phyloP scores from a whole-genome alignment of 2,797 vertebrate genomes.

The Aeoliscus strigatus region DNA sequence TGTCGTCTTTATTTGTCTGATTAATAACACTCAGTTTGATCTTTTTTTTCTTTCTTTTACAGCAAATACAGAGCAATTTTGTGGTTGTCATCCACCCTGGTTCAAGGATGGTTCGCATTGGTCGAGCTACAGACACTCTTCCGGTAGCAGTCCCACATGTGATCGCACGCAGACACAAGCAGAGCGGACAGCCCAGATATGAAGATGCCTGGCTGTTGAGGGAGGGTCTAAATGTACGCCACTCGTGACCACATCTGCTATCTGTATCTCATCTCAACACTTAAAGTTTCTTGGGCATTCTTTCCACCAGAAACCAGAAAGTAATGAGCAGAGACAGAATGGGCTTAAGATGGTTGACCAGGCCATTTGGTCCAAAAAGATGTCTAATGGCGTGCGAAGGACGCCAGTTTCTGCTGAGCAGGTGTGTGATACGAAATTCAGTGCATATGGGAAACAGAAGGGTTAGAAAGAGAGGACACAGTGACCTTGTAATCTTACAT shows the following conservation, averaged over 20 bases:
- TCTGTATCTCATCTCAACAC: neutral
- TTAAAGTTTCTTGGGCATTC: neutral
- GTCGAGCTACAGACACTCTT: constrained; percentile 91
- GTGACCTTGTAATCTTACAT: no score
- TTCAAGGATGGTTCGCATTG: constrained; percentile 85
- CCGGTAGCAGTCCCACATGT: constrained; percentile 85
- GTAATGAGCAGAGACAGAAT: constrained; percentile 93
- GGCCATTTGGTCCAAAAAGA: constrained; percentile 99
- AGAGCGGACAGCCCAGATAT: constrained; percentile 80
- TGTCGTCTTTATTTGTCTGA: no score
- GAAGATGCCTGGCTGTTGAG: constrained; percentile 87
- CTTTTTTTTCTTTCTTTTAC: constrained; percentile 15
- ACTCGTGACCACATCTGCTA: neutral
- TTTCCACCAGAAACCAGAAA: constrained; percentile 84
- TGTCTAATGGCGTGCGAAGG: constrained; percentile 93
- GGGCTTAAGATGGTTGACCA: constrained; percentile 99
- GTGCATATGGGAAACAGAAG: neutral
- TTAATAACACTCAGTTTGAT: neutral
- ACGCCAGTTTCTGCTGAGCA: constrained; percentile 94
- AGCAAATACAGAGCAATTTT: constrained; percentile 97
- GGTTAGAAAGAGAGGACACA: no score
- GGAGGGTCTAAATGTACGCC: constrained; percentile 86
- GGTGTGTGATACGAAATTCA: constrained; percentile 60
- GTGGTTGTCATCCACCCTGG: constrained; percentile 92
- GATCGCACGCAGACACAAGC: constrained; percentile 88